Percentiles rank a stretch among this genome's conserved stretches.
Evolutionary conservation across 2,797 vertebrate genomes (phyloP).

Genomic region (Cossypha caffra): DNA sequence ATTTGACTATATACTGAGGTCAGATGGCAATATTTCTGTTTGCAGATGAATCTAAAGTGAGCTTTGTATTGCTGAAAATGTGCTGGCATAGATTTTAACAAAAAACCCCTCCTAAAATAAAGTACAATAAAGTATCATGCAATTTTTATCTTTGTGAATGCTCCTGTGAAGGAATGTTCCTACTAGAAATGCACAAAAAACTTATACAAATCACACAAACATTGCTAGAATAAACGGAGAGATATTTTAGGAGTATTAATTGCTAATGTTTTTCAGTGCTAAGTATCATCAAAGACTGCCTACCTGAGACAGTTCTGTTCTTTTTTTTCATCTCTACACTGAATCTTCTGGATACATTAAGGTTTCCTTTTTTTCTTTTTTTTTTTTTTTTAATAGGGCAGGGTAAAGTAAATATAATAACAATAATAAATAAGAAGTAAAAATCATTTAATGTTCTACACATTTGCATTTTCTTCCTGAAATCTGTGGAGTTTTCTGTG

Average conservation of each 20-base stretch:
- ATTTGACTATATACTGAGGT: background rate
- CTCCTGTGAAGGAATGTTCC: background rate
- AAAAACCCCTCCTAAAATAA: background rate
- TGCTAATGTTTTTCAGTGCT: background rate
- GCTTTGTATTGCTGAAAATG: background rate
- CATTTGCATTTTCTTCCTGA: background rate
- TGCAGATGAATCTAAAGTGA: background rate
- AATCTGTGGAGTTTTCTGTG: background rate
- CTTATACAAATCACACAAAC: background rate
- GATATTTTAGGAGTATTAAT: background rate
- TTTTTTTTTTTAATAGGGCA: background rate
- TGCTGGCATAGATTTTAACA: background rate
- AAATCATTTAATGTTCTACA: background rate
- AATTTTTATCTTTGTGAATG: background rate
- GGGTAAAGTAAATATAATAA: too few relatives aligned
- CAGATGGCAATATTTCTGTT: constrained; percentile 1
- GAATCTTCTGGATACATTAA: background rate
- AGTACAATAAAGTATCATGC: background rate
- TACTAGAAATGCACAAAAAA: background rate
- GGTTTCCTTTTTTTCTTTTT: background rate
- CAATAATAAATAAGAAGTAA: background rate
- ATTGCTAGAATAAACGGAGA: background rate
- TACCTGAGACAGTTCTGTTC: background rate
- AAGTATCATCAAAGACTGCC: background rate
- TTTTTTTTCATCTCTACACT: background rate